phyloP scores from a whole-genome alignment of 2,113 vertebrate genomes.

The Syrmaticus mikado region DNA sequence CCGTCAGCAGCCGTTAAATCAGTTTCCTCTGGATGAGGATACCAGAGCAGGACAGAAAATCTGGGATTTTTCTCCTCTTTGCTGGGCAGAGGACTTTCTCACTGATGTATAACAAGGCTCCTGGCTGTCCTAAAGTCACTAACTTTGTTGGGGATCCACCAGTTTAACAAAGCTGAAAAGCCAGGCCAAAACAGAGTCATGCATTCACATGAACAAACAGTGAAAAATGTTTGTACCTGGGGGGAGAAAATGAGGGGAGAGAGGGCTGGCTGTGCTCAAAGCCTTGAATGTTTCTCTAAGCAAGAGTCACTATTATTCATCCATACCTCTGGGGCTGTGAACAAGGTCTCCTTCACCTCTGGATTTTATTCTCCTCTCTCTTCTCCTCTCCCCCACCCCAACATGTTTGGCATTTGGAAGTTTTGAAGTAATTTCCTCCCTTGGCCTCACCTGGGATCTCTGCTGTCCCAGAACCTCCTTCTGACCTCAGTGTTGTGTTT shows the following conservation, averaged over 20 bases:
- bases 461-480: slow-evolving; percentile 82
- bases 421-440: slow-evolving; percentile 83
- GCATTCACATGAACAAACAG: slow-evolving; percentile 62
- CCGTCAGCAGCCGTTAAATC: slow-evolving; percentile 20
- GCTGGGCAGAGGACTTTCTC: slow-evolving; percentile 21
- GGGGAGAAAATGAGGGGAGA: slow-evolving; percentile 30
- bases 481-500: slow-evolving; percentile 87
- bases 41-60: slow-evolving; percentile 28
- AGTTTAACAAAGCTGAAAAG: background rate
- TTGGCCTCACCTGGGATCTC: slow-evolving; percentile 83
- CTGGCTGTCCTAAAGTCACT: background rate
- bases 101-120: background rate
- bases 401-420: slow-evolving; percentile 78
- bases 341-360: slow-evolving; percentile 61
- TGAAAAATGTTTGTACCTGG: slow-evolving; percentile 51
- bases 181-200: slow-evolving; percentile 44
- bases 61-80: background rate
- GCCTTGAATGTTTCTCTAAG: slow-evolving; percentile 22
- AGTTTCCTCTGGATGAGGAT: slow-evolving; percentile 7
- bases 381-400: slow-evolving; percentile 5
- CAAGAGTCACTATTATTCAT: slow-evolving; percentile 57
- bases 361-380: slow-evolving; percentile 49
- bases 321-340: slow-evolving; percentile 52
- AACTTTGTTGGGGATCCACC: background rate
- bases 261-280: slow-evolving; percentile 40